Evolutionary conservation across 2,888 invertebrate genomes (phyloP).

Genomic region (Bembecia ichneumoniformis): DNA sequence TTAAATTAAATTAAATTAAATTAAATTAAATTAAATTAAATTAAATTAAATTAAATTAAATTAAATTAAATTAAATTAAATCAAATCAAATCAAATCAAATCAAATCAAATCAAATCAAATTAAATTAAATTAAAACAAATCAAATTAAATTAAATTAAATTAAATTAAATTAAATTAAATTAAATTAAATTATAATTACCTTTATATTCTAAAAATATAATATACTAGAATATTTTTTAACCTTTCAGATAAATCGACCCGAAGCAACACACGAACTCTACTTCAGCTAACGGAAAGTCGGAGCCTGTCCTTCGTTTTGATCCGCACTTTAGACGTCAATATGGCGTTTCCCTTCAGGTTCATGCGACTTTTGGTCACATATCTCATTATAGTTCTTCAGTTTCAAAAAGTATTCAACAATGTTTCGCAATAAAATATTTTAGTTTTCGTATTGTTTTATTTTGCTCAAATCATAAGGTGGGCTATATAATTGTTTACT

Average conservation of each 20-base stretch:
- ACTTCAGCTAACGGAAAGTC: not conserved
- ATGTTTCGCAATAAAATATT: not conserved
- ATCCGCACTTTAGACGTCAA: not conserved
- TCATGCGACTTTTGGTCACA: not conserved
- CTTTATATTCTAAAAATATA: too few relatives aligned
- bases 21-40: too few relatives aligned
- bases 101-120: too few relatives aligned
- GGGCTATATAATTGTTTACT: not conserved
- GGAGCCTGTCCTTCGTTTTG: not conserved
- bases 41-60: too few relatives aligned
- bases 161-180: too few relatives aligned
- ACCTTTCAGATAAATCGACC: not conserved
- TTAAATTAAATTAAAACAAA: too few relatives aligned
- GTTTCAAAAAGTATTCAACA: not conserved
- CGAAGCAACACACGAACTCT: not conserved
- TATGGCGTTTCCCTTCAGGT: not conserved
- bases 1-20: too few relatives aligned
- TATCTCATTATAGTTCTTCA: not conserved
- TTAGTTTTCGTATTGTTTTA: too few relatives aligned
- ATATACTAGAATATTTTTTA: not conserved
- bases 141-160: too few relatives aligned
- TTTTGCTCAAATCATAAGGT: not conserved
- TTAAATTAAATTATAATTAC: too few relatives aligned
- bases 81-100: too few relatives aligned
- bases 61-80: too few relatives aligned